Conservation (phyloP, 1,140 invertebrate species). For the Cyclargus thomasi region DNA sequence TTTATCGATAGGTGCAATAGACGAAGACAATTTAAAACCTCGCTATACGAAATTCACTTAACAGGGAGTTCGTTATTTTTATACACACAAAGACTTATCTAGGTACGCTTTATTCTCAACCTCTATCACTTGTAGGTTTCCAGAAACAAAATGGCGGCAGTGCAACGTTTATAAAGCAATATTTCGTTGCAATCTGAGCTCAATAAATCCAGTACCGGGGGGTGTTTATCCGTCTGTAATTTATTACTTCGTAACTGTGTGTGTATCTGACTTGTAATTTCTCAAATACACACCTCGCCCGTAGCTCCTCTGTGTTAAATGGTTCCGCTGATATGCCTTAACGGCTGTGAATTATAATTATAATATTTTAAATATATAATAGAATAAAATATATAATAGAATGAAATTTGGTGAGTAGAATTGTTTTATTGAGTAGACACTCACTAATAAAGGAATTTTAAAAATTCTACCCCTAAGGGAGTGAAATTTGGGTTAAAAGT, state of each 20-base stretch:
- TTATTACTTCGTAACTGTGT: constrained; percentile 11
- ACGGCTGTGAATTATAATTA: neutral
- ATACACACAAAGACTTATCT: too few relatives aligned
- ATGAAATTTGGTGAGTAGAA: too few relatives aligned
- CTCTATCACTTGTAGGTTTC: neutral
- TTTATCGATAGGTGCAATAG: too few relatives aligned
- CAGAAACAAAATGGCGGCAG: neutral
- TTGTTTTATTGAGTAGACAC: too few relatives aligned
- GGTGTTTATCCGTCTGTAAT: constrained; percentile 14
- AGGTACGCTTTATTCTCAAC: neutral
- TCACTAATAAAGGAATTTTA: too few relatives aligned
- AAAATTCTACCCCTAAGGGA: too few relatives aligned
- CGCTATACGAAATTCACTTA: too few relatives aligned
- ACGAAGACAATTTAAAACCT: too few relatives aligned
- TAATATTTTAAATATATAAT: neutral
- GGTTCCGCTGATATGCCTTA: neutral
- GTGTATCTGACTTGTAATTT: constrained; percentile 8
- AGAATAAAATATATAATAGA: too few relatives aligned
- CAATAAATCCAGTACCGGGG: constrained; percentile 12
- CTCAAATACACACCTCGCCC: constrained; percentile 11
- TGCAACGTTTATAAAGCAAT: constrained; percentile 9
- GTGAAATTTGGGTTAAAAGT: too few relatives aligned
- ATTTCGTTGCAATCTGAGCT: constrained; percentile 5
- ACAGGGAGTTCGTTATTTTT: too few relatives aligned
- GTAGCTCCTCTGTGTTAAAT: constrained; percentile 6